Evolutionary conservation across 1,140 invertebrate species (phyloP).

Genomic region (Drosophila teissieri): DNA sequence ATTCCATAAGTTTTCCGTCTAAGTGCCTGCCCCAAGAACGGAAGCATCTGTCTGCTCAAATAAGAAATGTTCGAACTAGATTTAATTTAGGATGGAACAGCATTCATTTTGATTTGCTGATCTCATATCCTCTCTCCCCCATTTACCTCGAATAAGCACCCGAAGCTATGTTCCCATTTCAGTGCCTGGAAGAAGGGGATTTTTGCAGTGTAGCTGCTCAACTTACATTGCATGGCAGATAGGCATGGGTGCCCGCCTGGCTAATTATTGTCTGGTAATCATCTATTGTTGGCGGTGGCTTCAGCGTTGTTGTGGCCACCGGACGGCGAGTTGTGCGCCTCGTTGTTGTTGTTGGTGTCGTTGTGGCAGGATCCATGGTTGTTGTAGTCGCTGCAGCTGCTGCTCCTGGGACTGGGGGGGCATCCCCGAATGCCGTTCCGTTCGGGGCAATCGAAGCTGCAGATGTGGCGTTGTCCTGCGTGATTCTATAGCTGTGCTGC

Average conservation of each 20-base stretch:
- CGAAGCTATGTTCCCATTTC: no score
- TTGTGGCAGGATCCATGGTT: conserved; percentile 27
- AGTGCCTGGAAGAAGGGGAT: no score
- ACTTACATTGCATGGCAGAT: conserved; percentile 92
- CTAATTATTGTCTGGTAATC: conserved; percentile 90
- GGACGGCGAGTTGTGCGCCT: conserved; percentile 66
- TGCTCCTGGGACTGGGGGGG: conserved; percentile 3
- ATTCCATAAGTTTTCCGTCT: no score
- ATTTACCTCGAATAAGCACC: no score
- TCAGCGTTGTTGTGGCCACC: conserved; percentile 68
- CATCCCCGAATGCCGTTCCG: conserved; percentile 1
- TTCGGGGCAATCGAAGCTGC: conserved; percentile 4
- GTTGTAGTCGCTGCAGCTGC: background rate
- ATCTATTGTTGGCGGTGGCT: conserved; percentile 80
- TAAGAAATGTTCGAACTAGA: no score
- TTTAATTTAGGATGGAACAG: no score
- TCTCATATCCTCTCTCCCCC: no score
- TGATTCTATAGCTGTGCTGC: conserved; percentile 70
- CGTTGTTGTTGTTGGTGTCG: conserved; percentile 31
- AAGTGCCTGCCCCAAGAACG: no score
- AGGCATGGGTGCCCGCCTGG: conserved; percentile 93
- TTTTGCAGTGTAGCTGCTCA: conserved; percentile 2
- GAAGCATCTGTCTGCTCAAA: no score
- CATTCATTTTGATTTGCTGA: no score
- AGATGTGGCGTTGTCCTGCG: conserved; percentile 44